A percentile compares a stretch with the other conserved stretches of the same genome.
Evolutionary conservation across 1,140 invertebrate genomes (phyloP).

Genomic region (Nomia melanderi): DNA sequence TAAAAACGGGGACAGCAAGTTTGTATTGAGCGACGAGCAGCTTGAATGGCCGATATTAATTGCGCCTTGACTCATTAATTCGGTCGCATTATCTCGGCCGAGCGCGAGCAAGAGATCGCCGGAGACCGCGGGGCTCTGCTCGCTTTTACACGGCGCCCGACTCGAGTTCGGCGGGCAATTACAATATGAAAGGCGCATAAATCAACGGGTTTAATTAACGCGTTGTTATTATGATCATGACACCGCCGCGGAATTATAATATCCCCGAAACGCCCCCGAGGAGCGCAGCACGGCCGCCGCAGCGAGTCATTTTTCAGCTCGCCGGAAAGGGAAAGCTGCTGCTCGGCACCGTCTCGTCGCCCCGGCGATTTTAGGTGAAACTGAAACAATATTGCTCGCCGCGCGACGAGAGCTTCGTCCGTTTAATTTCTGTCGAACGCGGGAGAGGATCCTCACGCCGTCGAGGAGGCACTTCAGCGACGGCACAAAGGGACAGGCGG

Average conservation of each 20-base stretch:
- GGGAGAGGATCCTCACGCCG: neutral
- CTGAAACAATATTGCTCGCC: neutral
- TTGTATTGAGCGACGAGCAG: conserved; percentile 41
- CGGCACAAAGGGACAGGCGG: neutral
- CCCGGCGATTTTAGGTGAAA: too few relatives aligned
- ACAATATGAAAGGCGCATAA: conserved; percentile 80
- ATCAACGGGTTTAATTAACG: conserved; percentile 79
- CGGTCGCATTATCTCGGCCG: conserved; percentile 74
- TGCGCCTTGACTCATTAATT: conserved; percentile 77
- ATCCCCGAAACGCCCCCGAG: conserved; percentile 56
- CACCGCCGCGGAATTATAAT: conserved; percentile 70
- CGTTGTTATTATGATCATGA: conserved; percentile 79
- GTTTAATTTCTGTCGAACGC: neutral
- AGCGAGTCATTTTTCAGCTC: conserved; percentile 53
- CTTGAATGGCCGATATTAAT: conserved; percentile 70
- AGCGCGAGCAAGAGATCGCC: conserved; percentile 70
- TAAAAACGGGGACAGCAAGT: conserved; percentile 20
- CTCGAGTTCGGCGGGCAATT: conserved; percentile 78
- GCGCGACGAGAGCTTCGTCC: neutral
- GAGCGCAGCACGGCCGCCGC: neutral
- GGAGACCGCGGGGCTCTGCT: conserved; percentile 55
- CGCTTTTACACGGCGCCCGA: conserved; percentile 59
- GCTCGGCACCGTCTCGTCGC: neutral
- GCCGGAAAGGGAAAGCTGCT: conserved; percentile 1
- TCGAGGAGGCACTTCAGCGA: neutral